phyloP scores from a whole-genome alignment of 92 coral and sea anemone genomes.

The Umimayanthus kanabou region DNA sequence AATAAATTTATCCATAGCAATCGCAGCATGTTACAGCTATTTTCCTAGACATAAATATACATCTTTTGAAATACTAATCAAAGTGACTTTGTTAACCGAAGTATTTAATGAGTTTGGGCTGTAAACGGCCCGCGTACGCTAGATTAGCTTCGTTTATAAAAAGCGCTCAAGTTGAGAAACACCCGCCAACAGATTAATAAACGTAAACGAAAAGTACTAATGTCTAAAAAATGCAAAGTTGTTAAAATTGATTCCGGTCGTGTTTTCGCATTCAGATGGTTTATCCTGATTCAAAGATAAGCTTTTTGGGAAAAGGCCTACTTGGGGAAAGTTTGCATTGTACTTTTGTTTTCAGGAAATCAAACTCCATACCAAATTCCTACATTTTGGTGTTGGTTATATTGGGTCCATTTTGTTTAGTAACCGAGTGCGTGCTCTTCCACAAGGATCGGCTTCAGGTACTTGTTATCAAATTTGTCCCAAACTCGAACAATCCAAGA shows the following conservation, averaged over 20 bases:
- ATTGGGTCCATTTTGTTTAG: not conserved
- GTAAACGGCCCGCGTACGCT: no score
- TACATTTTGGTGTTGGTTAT: no score
- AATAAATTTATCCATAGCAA: no score
- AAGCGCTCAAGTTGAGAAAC: not conserved
- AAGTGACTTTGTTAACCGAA: no score
- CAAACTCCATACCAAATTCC: not conserved
- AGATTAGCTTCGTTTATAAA: no score
- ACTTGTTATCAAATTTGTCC: constrained; percentile 89
- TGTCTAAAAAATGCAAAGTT: not conserved
- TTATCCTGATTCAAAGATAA: not conserved
- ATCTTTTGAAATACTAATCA: no score
- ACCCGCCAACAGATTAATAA: not conserved
- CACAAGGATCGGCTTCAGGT: constrained; percentile 89
- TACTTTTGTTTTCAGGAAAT: no score
- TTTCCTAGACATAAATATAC: no score
- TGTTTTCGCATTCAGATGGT: not conserved
- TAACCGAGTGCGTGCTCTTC: constrained; percentile 78
- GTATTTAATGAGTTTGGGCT: no score
- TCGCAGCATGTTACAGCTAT: no score
- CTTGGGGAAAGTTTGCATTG: not conserved
- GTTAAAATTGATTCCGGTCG: not conserved
- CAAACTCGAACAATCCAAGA: constrained; percentile 97
- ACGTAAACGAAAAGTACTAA: not conserved
- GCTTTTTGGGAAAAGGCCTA: not conserved